Conservation (phyloP, 2,888 invertebrate species). For the Drosophila mimetica region DNA sequence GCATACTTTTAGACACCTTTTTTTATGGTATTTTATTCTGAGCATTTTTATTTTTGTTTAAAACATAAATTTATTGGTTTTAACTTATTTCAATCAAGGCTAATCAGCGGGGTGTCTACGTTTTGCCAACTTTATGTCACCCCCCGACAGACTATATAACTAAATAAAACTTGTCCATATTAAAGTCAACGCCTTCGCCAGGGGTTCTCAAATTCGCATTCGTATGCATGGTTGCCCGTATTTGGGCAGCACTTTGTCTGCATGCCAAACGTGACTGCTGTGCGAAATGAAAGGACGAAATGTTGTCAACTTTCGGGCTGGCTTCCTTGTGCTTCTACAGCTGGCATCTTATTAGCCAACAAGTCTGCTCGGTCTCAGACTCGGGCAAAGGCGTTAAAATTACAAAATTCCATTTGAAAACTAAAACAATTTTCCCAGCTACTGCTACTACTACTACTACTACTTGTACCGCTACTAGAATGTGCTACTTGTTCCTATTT, state of each 20-base stretch:
- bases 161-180: slow-evolving; percentile 35
- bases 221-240: slow-evolving; percentile 37
- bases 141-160: slow-evolving; percentile 22
- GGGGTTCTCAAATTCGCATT: slow-evolving; percentile 7
- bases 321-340: neutral
- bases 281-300: slow-evolving; percentile 54
- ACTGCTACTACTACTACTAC: slow-evolving; percentile 1
- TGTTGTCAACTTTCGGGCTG: slow-evolving; percentile 58
- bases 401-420: slow-evolving; percentile 82
- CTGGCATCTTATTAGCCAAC: slow-evolving; percentile 42
- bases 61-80: no score
- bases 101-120: slow-evolving; percentile 8
- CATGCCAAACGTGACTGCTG: slow-evolving; percentile 68
- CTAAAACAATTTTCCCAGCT: slow-evolving; percentile 76
- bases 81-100: slow-evolving; percentile 14
- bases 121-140: slow-evolving; percentile 7
- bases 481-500: slow-evolving; percentile 41
- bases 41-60: no score
- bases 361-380: slow-evolving; percentile 2
- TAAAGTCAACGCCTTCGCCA: slow-evolving; percentile 38
- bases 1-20: no score
- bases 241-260: slow-evolving; percentile 68
- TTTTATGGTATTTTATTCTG: no score
- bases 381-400: slow-evolving; percentile 76
- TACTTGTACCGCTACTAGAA: slow-evolving; percentile 48